These are phyloP conservation scores for Cranoglanis bouderius DNA, from an alignment of 2,113 vertebrate genomes.

Conservation along the genomic window DNA sequence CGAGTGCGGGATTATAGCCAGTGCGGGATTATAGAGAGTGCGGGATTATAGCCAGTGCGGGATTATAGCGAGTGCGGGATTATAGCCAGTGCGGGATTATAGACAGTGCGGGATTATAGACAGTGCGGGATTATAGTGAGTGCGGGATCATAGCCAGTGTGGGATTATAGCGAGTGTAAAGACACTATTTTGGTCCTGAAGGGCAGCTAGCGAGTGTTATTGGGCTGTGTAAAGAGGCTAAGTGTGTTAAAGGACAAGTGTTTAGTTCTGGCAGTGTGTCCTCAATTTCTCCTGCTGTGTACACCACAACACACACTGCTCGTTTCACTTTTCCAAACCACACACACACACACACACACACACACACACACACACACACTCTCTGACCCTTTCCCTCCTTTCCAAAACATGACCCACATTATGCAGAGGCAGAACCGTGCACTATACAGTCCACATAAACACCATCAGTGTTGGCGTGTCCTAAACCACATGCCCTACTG, in stretches of 20 bases:
- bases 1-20: no score
- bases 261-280: not conserved
- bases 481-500: not conserved
- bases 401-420: slow-evolving; percentile 36
- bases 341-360: not conserved
- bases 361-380: not conserved
- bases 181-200: not conserved
- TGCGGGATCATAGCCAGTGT: no score
- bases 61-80: no score
- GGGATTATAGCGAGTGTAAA: not conserved
- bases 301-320: slow-evolving; percentile 3
- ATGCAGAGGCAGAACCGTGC: not conserved
- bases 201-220: not conserved
- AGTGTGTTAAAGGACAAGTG: not conserved
- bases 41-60: no score
- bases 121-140: not conserved
- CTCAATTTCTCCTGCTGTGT: not conserved
- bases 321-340: not conserved
- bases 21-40: no score
- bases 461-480: not conserved
- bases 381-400: not conserved
- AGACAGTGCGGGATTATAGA: not conserved
- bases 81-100: no score
- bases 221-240: not conserved
- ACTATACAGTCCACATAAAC: not conserved